Base-by-base conservation (phyloP, 2,888 invertebrate genomes). In the Eristalinus aeneus region DNA sequence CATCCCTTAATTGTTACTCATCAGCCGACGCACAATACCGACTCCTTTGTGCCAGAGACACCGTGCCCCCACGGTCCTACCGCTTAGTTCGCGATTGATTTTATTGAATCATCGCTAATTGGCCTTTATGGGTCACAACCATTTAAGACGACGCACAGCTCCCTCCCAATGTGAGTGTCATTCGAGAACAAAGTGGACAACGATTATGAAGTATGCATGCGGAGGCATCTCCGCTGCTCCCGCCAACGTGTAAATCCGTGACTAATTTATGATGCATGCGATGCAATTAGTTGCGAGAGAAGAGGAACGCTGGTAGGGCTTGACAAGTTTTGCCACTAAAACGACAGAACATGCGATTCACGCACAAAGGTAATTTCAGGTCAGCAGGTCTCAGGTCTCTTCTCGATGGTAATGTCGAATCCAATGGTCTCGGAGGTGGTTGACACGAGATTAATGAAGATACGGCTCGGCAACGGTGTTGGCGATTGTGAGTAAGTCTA, bases 71-170 rank as follows among this genome's bases (percentile, higher is more conserved):
- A 58, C 9, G 9, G 46, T 31, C 39, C 39, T 12, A 22, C 39
- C 11, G 39, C 56, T 67, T 39, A 39, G 56, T 67, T 36, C 67
- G 65, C 72, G 79, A 80, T 85, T 77, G 85, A 76, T 81, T 85
- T 76, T 76, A 85, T 81, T 85, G 85, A 85, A 85, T 85, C 81
- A 81, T 85, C 76, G 81, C 77, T 85, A 85, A 85, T 85, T 85
- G 85, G 85, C 85, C 81, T 76, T 73, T 85, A 77, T 73, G 81
- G 85, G 85, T 81, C 76, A 85, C 46, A 46, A 16, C 72, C 72
- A 76, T 80, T 81, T 73, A 76, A 71, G 69, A 76, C 58, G 85
- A 72, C 79, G 5, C 27, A 27, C 65, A 58, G 56, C 80, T 54
- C 16, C 46, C 46, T 46, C 46, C 46, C 46, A 16, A 46, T 1